Evolutionary conservation across 2,113 vertebrate genomes (phyloP).

Genomic region (Rhineura floridana): DNA sequence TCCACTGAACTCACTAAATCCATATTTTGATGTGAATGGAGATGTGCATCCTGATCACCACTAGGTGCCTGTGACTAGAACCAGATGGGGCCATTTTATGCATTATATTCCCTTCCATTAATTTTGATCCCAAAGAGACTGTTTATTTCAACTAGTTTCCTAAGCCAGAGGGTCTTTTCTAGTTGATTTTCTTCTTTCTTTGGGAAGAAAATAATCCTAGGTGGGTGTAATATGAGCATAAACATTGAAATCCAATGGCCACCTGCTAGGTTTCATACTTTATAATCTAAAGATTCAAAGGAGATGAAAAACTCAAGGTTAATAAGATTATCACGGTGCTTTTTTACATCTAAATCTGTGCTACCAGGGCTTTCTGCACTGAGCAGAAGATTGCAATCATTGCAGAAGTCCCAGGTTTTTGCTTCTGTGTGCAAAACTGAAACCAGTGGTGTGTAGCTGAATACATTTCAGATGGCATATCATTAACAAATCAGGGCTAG

Average conservation of each 20-base stretch:
- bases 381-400: conserved; percentile 65
- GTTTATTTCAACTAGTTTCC: conserved; percentile 8
- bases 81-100: not conserved
- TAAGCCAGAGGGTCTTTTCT: not conserved
- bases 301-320: conserved; percentile 60
- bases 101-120: not conserved
- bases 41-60: not conserved
- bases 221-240: conserved; percentile 4
- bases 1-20: not conserved
- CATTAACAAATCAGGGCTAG: conserved; percentile 56
- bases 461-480: conserved; percentile 52
- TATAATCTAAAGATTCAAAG: conserved; percentile 51
- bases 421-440: conserved; percentile 62
- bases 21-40: not conserved
- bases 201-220: conserved; percentile 24
- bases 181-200: conserved; percentile 9
- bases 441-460: conserved; percentile 60
- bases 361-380: conserved; percentile 57
- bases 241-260: conserved; percentile 46
- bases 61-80: not conserved
- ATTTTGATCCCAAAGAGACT: not conserved
- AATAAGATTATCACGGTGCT: conserved; percentile 65
- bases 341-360: conserved; percentile 64
- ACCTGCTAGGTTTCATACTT: conserved; percentile 54
- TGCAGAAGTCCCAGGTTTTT: conserved; percentile 55